Conservation (phyloP, 2,797 vertebrate species). For the Yasuhikotakia modesta region DNA sequence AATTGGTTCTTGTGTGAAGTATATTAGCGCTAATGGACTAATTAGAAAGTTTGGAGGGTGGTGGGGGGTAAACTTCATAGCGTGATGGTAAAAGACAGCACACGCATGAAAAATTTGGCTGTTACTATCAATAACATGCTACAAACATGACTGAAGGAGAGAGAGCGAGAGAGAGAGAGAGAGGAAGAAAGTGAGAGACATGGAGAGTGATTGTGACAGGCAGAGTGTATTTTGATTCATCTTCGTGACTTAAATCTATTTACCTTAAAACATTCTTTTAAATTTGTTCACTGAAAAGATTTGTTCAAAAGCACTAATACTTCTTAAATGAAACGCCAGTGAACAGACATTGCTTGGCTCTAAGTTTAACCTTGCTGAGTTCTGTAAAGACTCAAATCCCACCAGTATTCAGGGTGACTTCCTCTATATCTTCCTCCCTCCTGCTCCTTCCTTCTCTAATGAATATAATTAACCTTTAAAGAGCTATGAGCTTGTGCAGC, state of each 20-base stretch:
- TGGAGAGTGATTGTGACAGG: not conserved
- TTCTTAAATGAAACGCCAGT: not conserved
- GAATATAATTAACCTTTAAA: constrained; percentile 82
- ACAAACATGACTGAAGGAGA: constrained; percentile 1
- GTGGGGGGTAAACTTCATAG: constrained; percentile 16
- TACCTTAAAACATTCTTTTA: not conserved
- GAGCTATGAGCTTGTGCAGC: constrained; percentile 65
- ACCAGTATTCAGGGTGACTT: constrained; percentile 73
- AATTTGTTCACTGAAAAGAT: not conserved
- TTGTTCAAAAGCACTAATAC: not conserved
- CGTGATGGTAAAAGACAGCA: not conserved
- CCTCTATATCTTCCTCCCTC: constrained; percentile 55
- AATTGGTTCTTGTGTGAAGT: constrained; percentile 72
- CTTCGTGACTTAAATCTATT: not conserved
- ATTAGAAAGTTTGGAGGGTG: constrained; percentile 64
- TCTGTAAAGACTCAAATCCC: constrained; percentile 55
- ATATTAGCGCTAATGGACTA: constrained; percentile 75
- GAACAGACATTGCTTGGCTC: not conserved
- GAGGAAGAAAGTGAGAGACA: not conserved
- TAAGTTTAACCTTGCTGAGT: constrained; percentile 61
- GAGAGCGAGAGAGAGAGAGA: not conserved
- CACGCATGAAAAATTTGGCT: not conserved
- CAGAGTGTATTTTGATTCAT: too few relatives aligned
- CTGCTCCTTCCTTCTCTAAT: constrained; percentile 67
- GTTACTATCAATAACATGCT: not conserved